Evolutionary conservation across 2,113 vertebrate species (phyloP).

Genomic region (Pterocles orientalis): DNA sequence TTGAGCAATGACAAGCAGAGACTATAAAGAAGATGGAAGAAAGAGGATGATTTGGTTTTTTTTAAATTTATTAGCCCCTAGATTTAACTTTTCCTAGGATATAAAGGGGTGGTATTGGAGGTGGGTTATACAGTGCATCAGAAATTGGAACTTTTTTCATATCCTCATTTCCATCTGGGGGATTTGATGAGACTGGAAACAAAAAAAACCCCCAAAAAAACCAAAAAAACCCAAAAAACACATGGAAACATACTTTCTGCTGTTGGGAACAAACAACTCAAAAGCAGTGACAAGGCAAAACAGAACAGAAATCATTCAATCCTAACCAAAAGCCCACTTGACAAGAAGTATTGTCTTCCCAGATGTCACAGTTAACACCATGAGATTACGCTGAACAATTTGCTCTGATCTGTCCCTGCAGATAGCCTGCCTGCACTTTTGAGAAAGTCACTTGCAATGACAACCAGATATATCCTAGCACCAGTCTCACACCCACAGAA

Average conservation of each 20-base stretch:
- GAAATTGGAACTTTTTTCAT: not conserved
- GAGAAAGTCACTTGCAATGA: not conserved
- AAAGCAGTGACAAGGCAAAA: not conserved
- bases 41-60: not conserved
- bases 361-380: constrained; percentile 16
- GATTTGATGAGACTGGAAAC: not conserved
- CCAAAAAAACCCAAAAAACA: not conserved
- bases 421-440: not conserved
- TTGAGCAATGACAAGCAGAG: not conserved
- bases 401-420: not conserved
- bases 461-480: not conserved
- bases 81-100: not conserved
- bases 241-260: not conserved
- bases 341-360: not conserved
- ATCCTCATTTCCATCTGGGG: not conserved
- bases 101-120: not conserved
- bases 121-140: not conserved
- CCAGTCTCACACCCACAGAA: not conserved
- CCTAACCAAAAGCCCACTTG: not conserved
- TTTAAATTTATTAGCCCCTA: not conserved
- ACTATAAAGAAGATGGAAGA: not conserved
- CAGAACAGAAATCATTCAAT: not conserved
- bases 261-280: not conserved
- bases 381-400: constrained; percentile 5
- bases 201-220: not conserved